Evolutionary conservation across 2,888 invertebrate genomes (phyloP), one percentile per base, ranked within the genome.

Genomic region (Hyles lineata): DNA sequence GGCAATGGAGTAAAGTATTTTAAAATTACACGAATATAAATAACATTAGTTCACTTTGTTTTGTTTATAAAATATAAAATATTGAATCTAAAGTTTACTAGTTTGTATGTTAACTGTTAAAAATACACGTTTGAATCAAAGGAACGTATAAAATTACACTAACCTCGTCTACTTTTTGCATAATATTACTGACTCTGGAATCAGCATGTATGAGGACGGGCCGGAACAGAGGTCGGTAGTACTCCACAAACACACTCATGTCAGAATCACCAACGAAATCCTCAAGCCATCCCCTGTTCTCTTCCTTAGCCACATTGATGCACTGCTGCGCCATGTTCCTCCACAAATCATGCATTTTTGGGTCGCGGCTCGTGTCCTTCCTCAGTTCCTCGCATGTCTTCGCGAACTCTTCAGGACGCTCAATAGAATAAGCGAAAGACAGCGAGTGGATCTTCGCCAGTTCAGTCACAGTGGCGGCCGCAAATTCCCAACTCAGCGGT

Each of bases 371-470:
- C 25, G 21, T n/a, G 9, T 21, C 60, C 32, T 50, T 25, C 8
- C n/a, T 52, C 17, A 73, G 32, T 52, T 25, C 6, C n/a, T 70
- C 60, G 3, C 59, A n/a, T 35, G 70, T n/a, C 11, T 69, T 60
- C 6, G 76, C 67, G 52, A 83, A 89, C 21, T 79, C 77, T 62
- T 85, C 80, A 4, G 86, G 88, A 21, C 83, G 23, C 58, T 85
- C 82, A 50, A 82, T 79, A n/a, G 76, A 77, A 71, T 83, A 82
- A 0, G 87, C 89, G 25, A 89, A 82, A 0, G 89, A 88, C 2
- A 89, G 76, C 0, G 90, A 88, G 73, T 91, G 91, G 19, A 88
- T 78, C 73, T 85, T 87, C 0, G 87, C 90, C 35, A 89, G 73
- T 4, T 82, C 82, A 21, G 74, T 77, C 0, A 85, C 63, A 0